phyloP scores from a whole-genome alignment of 2,113 vertebrate species.

The Phrynosoma platyrhinos region DNA sequence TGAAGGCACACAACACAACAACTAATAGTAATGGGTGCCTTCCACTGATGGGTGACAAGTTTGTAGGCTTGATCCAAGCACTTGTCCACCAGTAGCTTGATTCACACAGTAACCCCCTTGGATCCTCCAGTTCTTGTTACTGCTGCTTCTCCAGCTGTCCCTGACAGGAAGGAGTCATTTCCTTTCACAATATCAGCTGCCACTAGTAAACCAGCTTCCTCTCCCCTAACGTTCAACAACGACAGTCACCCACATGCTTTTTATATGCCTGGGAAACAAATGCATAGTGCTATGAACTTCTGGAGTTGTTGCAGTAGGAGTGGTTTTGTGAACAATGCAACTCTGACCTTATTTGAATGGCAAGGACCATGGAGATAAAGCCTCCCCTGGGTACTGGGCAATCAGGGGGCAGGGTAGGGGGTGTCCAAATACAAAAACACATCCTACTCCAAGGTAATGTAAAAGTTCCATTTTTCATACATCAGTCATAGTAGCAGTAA shows the following conservation, averaged over 20 bases:
- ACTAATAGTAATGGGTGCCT: neutral
- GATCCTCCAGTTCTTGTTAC: neutral
- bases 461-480: neutral
- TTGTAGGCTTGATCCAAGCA: neutral
- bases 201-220: constrained; percentile 69
- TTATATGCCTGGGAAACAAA: constrained; percentile 52
- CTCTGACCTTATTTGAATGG: neutral
- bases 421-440: neutral
- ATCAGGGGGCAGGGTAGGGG: neutral
- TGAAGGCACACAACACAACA: too few relatives aligned
- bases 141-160: constrained; percentile 28
- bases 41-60: neutral
- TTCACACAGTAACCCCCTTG: neutral
- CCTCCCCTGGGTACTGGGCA: too few relatives aligned
- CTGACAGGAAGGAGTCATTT: constrained; percentile 79
- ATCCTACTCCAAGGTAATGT: neutral
- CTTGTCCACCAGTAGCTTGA: neutral
- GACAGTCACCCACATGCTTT: constrained; percentile 51
- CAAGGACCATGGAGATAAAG: neutral
- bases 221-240: constrained; percentile 41
- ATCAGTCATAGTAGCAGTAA: neutral
- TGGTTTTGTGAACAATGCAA: too few relatives aligned
- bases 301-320: neutral
- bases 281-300: constrained; percentile 19
- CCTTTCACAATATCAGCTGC: constrained; percentile 71